These are phyloP conservation scores for Periplaneta americana DNA, from an alignment of 1,140 invertebrate genomes.

Conservation along the genomic window DNA sequence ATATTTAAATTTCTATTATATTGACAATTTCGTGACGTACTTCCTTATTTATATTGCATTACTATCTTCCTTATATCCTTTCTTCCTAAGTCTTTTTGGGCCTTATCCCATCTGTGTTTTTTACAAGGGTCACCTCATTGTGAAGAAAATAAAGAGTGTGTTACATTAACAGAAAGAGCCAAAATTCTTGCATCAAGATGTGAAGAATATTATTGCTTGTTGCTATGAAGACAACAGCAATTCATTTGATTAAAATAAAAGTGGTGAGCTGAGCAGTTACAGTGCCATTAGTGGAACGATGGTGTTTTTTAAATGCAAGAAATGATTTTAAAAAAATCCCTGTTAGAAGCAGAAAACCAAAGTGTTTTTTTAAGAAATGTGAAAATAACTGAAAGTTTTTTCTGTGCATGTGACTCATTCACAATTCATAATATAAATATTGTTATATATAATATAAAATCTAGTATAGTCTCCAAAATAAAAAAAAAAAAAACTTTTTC, in stretches of 20 bases:
- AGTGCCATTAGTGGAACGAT: slow-evolving; percentile 47
- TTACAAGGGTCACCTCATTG: not conserved
- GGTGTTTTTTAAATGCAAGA: slow-evolving; percentile 43
- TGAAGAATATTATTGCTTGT: not conserved
- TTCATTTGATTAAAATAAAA: not conserved
- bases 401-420: slow-evolving; percentile 43
- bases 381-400: slow-evolving; percentile 22
- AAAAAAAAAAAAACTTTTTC: slow-evolving; percentile 18
- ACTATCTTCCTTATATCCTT: not conserved
- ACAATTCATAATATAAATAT: slow-evolving; percentile 45
- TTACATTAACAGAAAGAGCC: not conserved
- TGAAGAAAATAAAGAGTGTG: not conserved
- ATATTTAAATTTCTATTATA: not conserved
- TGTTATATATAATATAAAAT: slow-evolving; percentile 38
- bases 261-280: slow-evolving; percentile 31
- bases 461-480: slow-evolving; percentile 37
- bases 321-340: slow-evolving; percentile 23
- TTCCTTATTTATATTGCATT: not conserved
- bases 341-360: slow-evolving; percentile 38
- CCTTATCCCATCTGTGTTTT: too few relatives aligned
- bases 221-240: not conserved
- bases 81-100: not conserved
- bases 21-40: not conserved
- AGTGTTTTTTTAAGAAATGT: slow-evolving; percentile 37
- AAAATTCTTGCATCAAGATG: not conserved